Base-by-base conservation (phyloP, 1,140 invertebrate species). In the Trichoplusia ni region DNA sequence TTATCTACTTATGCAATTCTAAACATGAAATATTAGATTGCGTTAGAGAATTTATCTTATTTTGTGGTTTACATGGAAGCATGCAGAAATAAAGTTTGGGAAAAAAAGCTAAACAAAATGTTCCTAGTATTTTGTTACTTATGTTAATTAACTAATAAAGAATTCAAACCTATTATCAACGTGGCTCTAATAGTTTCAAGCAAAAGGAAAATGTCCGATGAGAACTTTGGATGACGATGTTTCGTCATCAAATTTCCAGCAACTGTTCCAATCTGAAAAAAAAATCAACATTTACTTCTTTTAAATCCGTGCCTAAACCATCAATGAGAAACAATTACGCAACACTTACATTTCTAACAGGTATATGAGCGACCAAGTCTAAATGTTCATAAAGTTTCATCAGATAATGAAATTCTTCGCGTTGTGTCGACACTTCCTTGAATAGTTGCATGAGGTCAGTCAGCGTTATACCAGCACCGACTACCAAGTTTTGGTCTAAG, bases 221-320 rank as follows among this genome's bases (percentile, higher is more conserved):
- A 93, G 81, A 96, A 96, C 71, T 94, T 93, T 3, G 81, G 86
- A 67, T 94, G 89, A 13, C 88, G 69, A 74, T 96, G 92, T 87
- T 96, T 96, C 40, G 95, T 92, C 91, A 94, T 94, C 42, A 96
- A 84, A 84, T 96, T 96, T 40, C 95, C 95, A 46, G 94, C 95
- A 51, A 96, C 86, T 14, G 92, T 93, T 53, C 93, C 95, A 67
- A 93, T 91, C 94, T 91, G 90, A 11, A 44, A 44, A 6, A 0
- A 2, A 23, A 23, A 25, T 21, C 6, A 42, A n/a, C 5, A 3
- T 21, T n/a, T 38, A 38, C 18, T 38, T 18, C 4, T n/a, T n/a
- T n/a, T n/a, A n/a, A n/a, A n/a, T n/a, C n/a, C n/a, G n/a, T n/a
- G n/a, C n/a, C n/a, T n/a, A n/a, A n/a, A n/a, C n/a, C n/a, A n/a